Evolutionary conservation across 2,113 vertebrate species (phyloP), one percentile per base, ranked within the genome.

Genomic region (Vimba vimba): DNA sequence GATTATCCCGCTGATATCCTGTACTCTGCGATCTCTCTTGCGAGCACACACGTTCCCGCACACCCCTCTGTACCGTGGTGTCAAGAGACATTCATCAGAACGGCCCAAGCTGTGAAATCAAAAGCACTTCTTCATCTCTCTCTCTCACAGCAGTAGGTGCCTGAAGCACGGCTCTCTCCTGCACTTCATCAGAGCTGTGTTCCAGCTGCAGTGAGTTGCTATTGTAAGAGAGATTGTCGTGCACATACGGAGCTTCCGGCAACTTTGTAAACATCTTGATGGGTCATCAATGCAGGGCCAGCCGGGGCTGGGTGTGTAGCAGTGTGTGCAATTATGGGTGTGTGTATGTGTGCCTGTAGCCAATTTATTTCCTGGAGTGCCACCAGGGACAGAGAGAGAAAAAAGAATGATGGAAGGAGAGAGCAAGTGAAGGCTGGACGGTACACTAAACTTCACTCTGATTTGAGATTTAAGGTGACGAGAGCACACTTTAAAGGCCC

Each of bases 1-100:
- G 89, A 92, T 91, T 90, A 89, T 89, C 91, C 91, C 77, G 83
- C 88, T 50, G 89, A 75, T 92, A 91, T 91, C 91, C 91, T 90
- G 88, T 60, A 79, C 25, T 71, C 15, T 3, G 68, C 12, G 50
- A 83, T 59, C 75, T 45, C 75, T 76, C 80, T 86, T 87, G 83
- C 84, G 59, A 43, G 47, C 45, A 60, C 25, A 60, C 25, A 33
- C 50, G 74, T 71, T 84, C 33, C 69, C 84, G 64, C 60, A 82
- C 81, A 68, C 19, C 23, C 13, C 21, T 68, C 74, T 33, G 84
- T 83, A 90, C 89, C 84, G 25, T 86, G 88, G 57, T 89, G 87
- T 79, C 79, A 79, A 75, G 86, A 89, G 87, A 91, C 90, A 93
- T 92, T 90, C 82, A 89, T 91, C 91, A 90, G 73, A 88, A 85